phyloP scores from a whole-genome alignment of 2,888 invertebrate species.

The Mellilla xanthometata region DNA sequence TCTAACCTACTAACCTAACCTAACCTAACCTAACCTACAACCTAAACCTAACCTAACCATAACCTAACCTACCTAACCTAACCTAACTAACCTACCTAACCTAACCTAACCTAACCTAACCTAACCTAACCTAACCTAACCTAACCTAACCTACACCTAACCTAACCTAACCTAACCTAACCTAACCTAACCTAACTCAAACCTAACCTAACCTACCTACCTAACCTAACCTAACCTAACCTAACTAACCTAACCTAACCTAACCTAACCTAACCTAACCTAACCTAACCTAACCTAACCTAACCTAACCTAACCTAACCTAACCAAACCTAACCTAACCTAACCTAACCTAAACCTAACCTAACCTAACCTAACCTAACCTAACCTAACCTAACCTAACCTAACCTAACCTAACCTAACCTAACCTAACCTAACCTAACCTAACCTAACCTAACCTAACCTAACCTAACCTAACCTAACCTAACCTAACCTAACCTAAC shows the following conservation, averaged over 20 bases:
- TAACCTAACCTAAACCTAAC: conserved; percentile 18
- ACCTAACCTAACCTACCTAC: conserved; percentile 19
- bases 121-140: conserved; percentile 10
- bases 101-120: conserved; percentile 13
- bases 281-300: conserved; percentile 25
- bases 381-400: conserved; percentile 31
- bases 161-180: conserved; percentile 24
- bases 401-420: conserved; percentile 35
- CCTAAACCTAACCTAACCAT: conserved; percentile 8
- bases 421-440: conserved; percentile 33
- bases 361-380: conserved; percentile 32
- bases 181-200: conserved; percentile 22
- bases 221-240: conserved; percentile 17
- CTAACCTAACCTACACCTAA: conserved; percentile 22
- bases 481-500: conserved; percentile 32
- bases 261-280: conserved; percentile 21
- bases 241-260: conserved; percentile 17
- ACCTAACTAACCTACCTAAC: conserved; percentile 12
- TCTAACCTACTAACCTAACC: conserved; percentile 9
- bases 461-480: conserved; percentile 30
- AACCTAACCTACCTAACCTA: conserved; percentile 4
- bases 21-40: conserved; percentile 15
- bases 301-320: conserved; percentile 21
- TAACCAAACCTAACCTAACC: conserved; percentile 9
- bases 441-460: conserved; percentile 29